Evolutionary conservation across 2,797 vertebrate species (phyloP), one percentile per base, ranked within the genome.

Genomic region (Fratercula arctica): DNA sequence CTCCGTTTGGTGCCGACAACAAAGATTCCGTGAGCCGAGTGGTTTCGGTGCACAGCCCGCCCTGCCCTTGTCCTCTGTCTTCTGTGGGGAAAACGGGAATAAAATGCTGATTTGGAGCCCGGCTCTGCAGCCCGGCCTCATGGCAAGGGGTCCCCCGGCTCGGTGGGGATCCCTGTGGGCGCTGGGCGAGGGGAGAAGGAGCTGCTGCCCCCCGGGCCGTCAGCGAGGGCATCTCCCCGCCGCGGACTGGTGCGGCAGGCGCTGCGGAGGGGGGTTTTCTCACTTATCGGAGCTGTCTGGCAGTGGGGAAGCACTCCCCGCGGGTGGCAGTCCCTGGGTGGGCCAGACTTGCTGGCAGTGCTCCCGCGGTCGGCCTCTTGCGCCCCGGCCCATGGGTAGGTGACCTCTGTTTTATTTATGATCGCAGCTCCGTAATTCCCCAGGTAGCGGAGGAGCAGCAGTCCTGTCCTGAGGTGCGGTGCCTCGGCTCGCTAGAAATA

Each of bases 221-320:
- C 41, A 7, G 3, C 5, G 6, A 64, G 8, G 19, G 7, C 16
- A 0, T 13, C 68, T 11, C 19, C 0, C 25, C 7, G 0, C 53
- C 75, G 56, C 1, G 3, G 43, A 35, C 35, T 35, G 35, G 35
- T 35, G 35, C 35, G 35, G 72, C 90, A 31, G 57, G 66, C 1
- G 4, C 33, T 31, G 35, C 33, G 6, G 41, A 28, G 35, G 13
- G 56, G 25, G n/a, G 16, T 5, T 15, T 18, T 16, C 20, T 3
- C 43, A 0, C 13, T 75, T 43, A 4, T 48, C 7, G 23, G 68
- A 39, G 77, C 54, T 29, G 29, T 16, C 45, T 75, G 85, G 53
- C 35, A 6, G 35, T 9, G 63, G 64, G 66, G 69, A 53, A 61
- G 10, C 60, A 4, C 25, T 60, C 17, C 67, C 56, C 56, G 6